These are phyloP conservation scores for Cichladusa arquata DNA, from an alignment of 2,113 vertebrate species.

Conservation along the genomic window DNA sequence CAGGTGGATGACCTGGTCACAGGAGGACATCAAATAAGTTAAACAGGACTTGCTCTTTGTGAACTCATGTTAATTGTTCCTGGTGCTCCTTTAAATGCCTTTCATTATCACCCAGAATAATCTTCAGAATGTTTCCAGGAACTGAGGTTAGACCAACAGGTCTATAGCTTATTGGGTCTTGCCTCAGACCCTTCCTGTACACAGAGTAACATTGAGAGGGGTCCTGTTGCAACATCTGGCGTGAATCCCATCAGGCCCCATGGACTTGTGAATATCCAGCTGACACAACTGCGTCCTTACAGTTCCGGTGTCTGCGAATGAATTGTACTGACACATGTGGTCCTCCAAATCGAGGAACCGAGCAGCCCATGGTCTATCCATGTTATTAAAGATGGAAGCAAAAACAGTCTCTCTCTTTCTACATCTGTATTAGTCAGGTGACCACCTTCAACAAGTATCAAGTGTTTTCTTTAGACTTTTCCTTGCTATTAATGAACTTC, in stretches of 20 bases:
- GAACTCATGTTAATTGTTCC: not conserved
- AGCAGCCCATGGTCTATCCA: not conserved
- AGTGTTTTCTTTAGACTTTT: not conserved
- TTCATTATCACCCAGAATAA: not conserved
- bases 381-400: not conserved
- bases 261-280: not conserved
- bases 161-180: not conserved
- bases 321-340: not conserved
- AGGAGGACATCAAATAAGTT: not conserved
- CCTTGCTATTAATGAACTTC: rapidly evolving
- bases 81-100: not conserved
- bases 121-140: not conserved
- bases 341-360: not conserved
- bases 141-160: not conserved
- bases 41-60: not conserved
- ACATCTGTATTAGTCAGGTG: not conserved
- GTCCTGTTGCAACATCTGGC: not conserved
- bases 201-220: rapidly evolving
- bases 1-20: not conserved
- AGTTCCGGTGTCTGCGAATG: not conserved
- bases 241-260: not conserved
- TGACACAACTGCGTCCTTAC: not conserved
- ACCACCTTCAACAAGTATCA: not conserved
- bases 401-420: not conserved
- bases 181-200: not conserved